Conservation (phyloP, 2,113 vertebrate genomes). For the Mustela nigripes region DNA sequence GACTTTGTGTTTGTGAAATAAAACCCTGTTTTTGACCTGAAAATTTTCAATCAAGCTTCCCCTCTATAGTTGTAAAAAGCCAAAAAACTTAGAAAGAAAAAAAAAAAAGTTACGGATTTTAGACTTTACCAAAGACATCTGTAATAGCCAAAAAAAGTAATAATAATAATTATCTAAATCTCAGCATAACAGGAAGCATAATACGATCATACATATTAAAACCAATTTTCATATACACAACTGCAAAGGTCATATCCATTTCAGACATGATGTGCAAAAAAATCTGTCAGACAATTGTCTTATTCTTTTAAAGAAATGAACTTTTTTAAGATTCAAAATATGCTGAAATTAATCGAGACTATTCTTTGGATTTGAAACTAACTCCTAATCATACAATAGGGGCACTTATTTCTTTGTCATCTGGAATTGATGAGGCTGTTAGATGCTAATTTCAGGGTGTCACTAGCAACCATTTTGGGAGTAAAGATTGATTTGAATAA, state of each 20-base stretch:
- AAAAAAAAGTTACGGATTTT: not conserved
- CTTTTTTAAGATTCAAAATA: slow-evolving; percentile 71
- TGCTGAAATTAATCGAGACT: slow-evolving; percentile 69
- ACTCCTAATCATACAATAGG: slow-evolving; percentile 69
- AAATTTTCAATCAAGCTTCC: not conserved
- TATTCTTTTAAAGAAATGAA: slow-evolving; percentile 41
- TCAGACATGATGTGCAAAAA: slow-evolving; percentile 66
- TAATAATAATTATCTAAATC: not conserved
- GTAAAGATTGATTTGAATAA: slow-evolving; percentile 81
- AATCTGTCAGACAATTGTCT: slow-evolving; percentile 65
- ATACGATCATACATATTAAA: slow-evolving; percentile 27
- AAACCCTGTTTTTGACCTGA: not conserved
- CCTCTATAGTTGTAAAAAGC: not conserved
- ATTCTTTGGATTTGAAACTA: slow-evolving; percentile 73
- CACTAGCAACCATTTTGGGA: slow-evolving; percentile 77
- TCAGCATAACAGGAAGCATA: not conserved
- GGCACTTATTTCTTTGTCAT: slow-evolving; percentile 78
- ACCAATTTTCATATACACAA: slow-evolving; percentile 35
- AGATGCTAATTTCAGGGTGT: slow-evolving; percentile 83
- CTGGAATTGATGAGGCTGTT: slow-evolving; percentile 80
- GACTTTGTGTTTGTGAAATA: not conserved
- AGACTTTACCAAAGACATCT: not conserved
- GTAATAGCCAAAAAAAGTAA: not conserved
- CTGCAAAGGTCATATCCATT: slow-evolving; percentile 60
- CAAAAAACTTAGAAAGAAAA: not conserved